Base-by-base conservation (phyloP, 1,140 invertebrate genomes). In the Nymphalis io region DNA sequence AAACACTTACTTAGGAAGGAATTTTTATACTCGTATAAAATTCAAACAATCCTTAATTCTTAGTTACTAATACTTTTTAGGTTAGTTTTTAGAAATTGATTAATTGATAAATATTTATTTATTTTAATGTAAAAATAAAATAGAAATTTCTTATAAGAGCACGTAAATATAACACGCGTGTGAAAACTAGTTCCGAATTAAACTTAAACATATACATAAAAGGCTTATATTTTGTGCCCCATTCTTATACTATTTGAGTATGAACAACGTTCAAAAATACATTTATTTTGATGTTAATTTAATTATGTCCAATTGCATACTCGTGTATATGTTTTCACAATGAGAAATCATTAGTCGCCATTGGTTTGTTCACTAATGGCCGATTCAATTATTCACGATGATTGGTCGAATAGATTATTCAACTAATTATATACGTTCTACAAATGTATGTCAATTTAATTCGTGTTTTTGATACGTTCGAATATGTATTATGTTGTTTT, bases 351-450 rank as follows among this genome's bases (percentile, higher is more conserved):
- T 68, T 68, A 68, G 59, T 48, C 48, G 60, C 23, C 55, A 62
- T 68, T 55, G 68, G 64, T 68, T 68, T 61, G 64, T 64, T 38
- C 60, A 60, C 73, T 75, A 75, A 75, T 72, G 73, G 73, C 15
- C 58, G 44, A 20, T 60, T 75, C 61, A 69, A 75, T 72, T 75
- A 75, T 75, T 75, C 58, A 75, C 68, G 60, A 18, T 62, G 68
- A 70, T 70, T 63, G 68, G 60, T 63, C 40, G 21, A 8, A 13
- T 63, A 42, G 59, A 68, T 68, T 60, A 68, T 68, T 68, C 59
- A 68, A 60, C 21, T 11, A 18, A 42, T 63, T 63, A 63, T 63
- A 63, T 33, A 61, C 46, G 20, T 53, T 44, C 21, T 16, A 66
- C 63, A 66, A 66, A 66, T 46, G 63, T 58, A 38, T 66, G 40